phyloP scores from a whole-genome alignment of 23 tunicate species.

The Oikopleura albicans region DNA sequence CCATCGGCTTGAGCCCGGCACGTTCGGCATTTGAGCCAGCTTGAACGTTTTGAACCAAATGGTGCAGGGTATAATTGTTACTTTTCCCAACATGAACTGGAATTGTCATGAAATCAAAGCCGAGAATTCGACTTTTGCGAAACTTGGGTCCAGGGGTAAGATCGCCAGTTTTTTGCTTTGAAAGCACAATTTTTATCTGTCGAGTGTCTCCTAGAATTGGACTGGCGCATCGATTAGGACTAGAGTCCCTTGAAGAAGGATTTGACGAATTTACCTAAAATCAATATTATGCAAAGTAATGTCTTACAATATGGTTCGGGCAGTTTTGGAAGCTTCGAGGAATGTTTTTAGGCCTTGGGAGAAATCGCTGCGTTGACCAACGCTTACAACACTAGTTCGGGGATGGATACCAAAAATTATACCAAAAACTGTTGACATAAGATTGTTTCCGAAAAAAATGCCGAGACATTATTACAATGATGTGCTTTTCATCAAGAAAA shows the following conservation, averaged over 20 bases:
- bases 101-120: not conserved
- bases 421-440: no score
- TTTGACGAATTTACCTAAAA: not conserved
- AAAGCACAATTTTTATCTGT: not conserved
- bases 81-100: not conserved
- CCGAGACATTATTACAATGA: no score
- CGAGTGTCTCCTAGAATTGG: not conserved
- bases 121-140: not conserved
- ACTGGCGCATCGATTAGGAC: constrained; percentile 12
- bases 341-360: no score
- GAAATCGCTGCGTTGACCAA: no score
- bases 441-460: no score
- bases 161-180: not conserved
- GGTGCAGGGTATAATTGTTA: constrained; percentile 6
- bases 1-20: constrained; percentile 53
- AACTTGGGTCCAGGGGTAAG: constrained; percentile 20
- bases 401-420: no score
- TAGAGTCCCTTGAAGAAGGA: constrained; percentile 7
- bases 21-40: not conserved
- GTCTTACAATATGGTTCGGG: no score
- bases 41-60: not conserved
- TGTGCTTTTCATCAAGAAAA: no score
- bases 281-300: no score
- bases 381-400: no score
- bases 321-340: no score